Percentiles rank a stretch among this genome's conserved stretches.
Conservation (phyloP, 2,888 invertebrate species). For the Aphidius colemani region DNA sequence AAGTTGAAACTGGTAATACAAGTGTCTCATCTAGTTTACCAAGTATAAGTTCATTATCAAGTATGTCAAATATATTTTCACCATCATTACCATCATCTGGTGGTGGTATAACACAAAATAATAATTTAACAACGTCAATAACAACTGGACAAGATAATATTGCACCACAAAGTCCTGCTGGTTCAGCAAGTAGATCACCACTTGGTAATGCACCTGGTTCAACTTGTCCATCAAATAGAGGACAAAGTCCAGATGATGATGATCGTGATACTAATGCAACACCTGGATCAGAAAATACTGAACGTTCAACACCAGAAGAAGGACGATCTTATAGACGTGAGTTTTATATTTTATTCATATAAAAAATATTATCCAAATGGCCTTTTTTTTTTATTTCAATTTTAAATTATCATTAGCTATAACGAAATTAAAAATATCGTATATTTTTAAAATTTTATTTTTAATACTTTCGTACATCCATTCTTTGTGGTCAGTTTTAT, state of each 20-base stretch:
- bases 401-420: no score
- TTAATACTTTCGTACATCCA: no score
- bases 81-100: slow-evolving; percentile 51
- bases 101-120: slow-evolving; percentile 42
- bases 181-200: slow-evolving; percentile 56
- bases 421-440: no score
- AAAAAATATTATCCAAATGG: no score
- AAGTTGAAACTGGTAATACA: slow-evolving; percentile 52
- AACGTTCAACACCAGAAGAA: slow-evolving; percentile 62
- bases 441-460: no score
- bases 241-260: slow-evolving; percentile 54
- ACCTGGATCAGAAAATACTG: slow-evolving; percentile 61
- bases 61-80: slow-evolving; percentile 59
- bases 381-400: no score
- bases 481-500: no score
- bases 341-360: slow-evolving; percentile 43
- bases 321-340: slow-evolving; percentile 61
- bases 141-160: slow-evolving; percentile 40
- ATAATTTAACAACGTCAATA: neutral
- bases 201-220: slow-evolving; percentile 39
- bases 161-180: slow-evolving; percentile 56
- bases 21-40: slow-evolving; percentile 52
- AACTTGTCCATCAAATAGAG: slow-evolving; percentile 44
- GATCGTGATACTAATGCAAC: slow-evolving; percentile 60
- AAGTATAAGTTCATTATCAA: slow-evolving; percentile 54